Percentiles rank a stretch among this genome's conserved stretches.
phyloP scores from a whole-genome alignment of 2,113 vertebrate genomes.

The Thryonomys swinderianus region DNA sequence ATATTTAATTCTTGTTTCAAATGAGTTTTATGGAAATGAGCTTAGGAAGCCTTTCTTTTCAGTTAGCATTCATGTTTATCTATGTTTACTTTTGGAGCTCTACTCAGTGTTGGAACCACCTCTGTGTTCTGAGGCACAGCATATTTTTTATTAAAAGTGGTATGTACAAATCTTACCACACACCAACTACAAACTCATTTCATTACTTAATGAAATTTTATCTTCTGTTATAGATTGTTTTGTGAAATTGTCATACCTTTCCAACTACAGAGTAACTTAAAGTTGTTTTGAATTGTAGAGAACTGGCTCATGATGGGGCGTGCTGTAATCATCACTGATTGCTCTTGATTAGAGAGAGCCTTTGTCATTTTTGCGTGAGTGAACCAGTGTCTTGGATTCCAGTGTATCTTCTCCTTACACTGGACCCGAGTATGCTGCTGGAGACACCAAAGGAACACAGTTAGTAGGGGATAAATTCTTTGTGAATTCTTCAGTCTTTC shows the following conservation, averaged over 20 bases:
- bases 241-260: slow-evolving; percentile 30
- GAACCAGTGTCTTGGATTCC: slow-evolving; percentile 20
- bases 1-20: slow-evolving; percentile 27
- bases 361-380: not conserved
- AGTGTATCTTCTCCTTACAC: not conserved
- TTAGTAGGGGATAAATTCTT: not conserved
- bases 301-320: not conserved
- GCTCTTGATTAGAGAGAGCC: not conserved
- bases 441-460: not conserved
- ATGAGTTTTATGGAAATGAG: not conserved
- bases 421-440: not conserved
- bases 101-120: not conserved
- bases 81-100: not conserved
- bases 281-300: not conserved
- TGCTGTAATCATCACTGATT: not conserved
- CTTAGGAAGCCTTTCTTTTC: not conserved
- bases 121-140: slow-evolving; percentile 35
- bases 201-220: slow-evolving; percentile 66
- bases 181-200: slow-evolving; percentile 57
- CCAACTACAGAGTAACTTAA: not conserved
- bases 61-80: not conserved
- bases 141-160: slow-evolving; percentile 53
- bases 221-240: slow-evolving; percentile 58
- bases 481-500: slow-evolving; percentile 14
- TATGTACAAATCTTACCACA: slow-evolving; percentile 20